A percentile compares a stretch with the other conserved stretches of the same genome.
phyloP scores from a whole-genome alignment of 2,797 vertebrate species.

The Hydrolagus colliei region DNA sequence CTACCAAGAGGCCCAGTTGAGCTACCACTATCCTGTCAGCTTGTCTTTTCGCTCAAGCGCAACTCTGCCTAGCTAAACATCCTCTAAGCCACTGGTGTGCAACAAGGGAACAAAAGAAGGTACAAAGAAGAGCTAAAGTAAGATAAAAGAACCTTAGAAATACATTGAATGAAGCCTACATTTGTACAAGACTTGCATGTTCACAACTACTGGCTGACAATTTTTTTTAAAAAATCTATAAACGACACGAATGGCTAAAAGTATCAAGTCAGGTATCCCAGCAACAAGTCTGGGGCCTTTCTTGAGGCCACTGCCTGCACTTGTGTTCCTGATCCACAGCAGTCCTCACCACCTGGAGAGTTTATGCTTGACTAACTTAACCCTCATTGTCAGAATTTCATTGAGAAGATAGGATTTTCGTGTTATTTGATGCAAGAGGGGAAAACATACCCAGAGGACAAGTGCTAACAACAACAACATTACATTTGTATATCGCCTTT shows the following conservation, averaged over 20 bases:
- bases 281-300: slow-evolving; percentile 20
- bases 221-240: slow-evolving; percentile 24
- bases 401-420: slow-evolving; percentile 14
- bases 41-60: slow-evolving; percentile 23
- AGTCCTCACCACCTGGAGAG: slow-evolving; percentile 8
- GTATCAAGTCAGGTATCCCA: slow-evolving; percentile 16
- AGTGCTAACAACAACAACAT: too few species aligned
- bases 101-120: slow-evolving; percentile 29
- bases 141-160: slow-evolving; percentile 28
- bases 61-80: slow-evolving; percentile 27
- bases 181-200: slow-evolving; percentile 29
- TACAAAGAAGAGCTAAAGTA: slow-evolving; percentile 27
- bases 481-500: too few species aligned
- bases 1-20: not conserved
- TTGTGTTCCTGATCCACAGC: slow-evolving; percentile 14
- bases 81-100: slow-evolving; percentile 30
- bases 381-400: slow-evolving; percentile 17
- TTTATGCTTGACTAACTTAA: not conserved
- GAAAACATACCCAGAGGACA: not conserved
- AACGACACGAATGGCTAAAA: slow-evolving; percentile 31
- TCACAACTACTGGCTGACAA: slow-evolving; percentile 19
- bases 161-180: slow-evolving; percentile 28
- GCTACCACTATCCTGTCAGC: slow-evolving; percentile 8
- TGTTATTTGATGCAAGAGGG: not conserved
- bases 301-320: not conserved